Percentiles rank a stretch among this genome's conserved stretches.
These are phyloP conservation scores for Epirrita christyi DNA, from an alignment of 2,888 invertebrate species.

Conservation along the genomic window DNA sequence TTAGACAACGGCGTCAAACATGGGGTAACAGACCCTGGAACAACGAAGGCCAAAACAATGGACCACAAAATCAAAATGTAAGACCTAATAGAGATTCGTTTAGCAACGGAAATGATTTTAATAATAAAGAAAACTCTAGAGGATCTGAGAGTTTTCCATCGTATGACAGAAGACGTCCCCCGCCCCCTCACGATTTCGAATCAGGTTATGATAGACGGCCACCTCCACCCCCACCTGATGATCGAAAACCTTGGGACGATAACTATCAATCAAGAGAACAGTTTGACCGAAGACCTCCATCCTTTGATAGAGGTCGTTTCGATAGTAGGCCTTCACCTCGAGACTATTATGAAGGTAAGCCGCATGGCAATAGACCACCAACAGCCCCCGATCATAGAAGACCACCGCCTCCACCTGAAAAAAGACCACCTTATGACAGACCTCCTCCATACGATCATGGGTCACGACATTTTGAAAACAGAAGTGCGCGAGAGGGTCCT, in stretches of 20 bases:
- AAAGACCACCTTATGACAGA: neutral
- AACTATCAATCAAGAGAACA: neutral
- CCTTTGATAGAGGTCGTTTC: neutral
- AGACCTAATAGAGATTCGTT: neutral
- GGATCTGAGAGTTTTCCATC: neutral
- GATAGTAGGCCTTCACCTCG: neutral
- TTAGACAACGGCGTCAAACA: constrained; percentile 23
- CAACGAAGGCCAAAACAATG: constrained; percentile 10
- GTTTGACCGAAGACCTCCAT: neutral
- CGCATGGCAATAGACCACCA: neutral
- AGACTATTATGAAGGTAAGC: neutral
- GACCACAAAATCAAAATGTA: neutral
- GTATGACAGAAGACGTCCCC: neutral
- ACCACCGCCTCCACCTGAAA: constrained; percentile 4
- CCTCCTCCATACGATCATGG: too few relatives aligned
- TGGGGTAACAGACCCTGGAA: constrained; percentile 13
- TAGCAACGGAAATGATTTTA: neutral
- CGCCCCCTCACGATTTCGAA: neutral
- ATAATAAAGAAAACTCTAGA: neutral
- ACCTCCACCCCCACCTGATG: neutral
- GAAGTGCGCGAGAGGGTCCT: too few relatives aligned
- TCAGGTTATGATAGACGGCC: neutral
- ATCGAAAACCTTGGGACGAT: neutral
- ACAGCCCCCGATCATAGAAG: neutral
- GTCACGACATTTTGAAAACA: too few relatives aligned